A percentile compares a stretch with the other conserved stretches of the same genome.
phyloP scores from a whole-genome alignment of 1,140 invertebrate species.

The Lordiphosa stackelbergi region DNA sequence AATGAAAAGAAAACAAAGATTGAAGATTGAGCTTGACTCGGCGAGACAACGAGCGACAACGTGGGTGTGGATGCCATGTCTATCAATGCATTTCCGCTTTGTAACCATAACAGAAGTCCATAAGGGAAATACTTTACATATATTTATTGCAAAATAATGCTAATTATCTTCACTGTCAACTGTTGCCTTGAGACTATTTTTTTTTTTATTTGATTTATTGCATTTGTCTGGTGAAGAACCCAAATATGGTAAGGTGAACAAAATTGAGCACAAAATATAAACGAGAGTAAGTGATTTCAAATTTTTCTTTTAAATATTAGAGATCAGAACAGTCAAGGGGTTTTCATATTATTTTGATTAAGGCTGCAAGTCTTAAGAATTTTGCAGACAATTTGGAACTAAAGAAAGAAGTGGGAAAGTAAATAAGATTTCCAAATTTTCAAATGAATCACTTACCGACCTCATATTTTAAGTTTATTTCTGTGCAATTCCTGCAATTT shows the following conservation, averaged over 20 bases:
- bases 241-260: conserved; percentile 32
- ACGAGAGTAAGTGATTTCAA: no score
- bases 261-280: conserved; percentile 1
- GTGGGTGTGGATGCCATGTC: conserved; percentile 35
- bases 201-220: conserved; percentile 48
- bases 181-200: conserved; percentile 29
- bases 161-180: conserved; percentile 51
- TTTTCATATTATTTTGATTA: no score
- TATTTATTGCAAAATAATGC: conserved; percentile 37
- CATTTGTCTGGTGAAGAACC: conserved; percentile 15
- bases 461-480: no score
- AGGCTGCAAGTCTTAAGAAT: no score
- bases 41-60: conserved; percentile 1
- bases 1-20: conserved; percentile 1
- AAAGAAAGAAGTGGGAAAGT: no score
- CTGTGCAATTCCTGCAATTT: no score
- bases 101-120: conserved; percentile 2
- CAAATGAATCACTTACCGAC: no score
- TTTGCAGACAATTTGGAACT: no score
- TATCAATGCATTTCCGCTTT: conserved; percentile 66
- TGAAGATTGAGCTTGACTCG: conserved; percentile 11
- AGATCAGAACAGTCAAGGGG: no score
- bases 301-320: no score
- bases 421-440: no score
- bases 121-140: conserved; percentile 6